phyloP scores from a whole-genome alignment of 2,888 invertebrate genomes.

The Nudaria mundana region DNA sequence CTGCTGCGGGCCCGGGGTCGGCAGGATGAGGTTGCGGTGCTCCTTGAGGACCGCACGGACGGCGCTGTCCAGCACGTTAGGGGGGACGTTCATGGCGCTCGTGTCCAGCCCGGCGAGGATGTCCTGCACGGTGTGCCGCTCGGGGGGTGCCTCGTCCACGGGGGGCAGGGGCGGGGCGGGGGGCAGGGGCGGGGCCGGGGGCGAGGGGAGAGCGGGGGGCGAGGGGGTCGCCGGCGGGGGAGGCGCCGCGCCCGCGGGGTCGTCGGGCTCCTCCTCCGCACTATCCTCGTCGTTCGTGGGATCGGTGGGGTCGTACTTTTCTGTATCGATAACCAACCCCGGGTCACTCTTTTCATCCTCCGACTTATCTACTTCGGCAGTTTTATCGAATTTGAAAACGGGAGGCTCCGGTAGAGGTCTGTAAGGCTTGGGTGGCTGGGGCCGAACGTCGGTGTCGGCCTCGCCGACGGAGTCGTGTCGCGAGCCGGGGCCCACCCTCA shows the following conservation, averaged over 20 bases:
- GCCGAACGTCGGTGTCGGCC: constrained; percentile 9
- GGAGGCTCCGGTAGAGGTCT: constrained; percentile 61
- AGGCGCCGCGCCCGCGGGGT: constrained; percentile 9
- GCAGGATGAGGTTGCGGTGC: constrained; percentile 52
- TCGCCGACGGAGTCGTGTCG: constrained; percentile 26
- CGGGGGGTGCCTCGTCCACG: constrained; percentile 8
- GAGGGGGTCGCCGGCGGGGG: constrained; percentile 5
- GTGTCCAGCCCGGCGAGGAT: constrained; percentile 46
- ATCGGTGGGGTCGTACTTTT: constrained; percentile 81
- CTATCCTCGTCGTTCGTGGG: constrained; percentile 70
- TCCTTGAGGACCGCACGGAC: constrained; percentile 63
- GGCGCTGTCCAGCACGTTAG: constrained; percentile 54
- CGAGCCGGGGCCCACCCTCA: constrained; percentile 48
- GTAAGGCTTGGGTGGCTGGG: constrained; percentile 23
- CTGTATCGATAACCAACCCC: constrained; percentile 81
- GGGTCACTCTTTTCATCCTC: constrained; percentile 80
- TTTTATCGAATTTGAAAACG: constrained; percentile 53
- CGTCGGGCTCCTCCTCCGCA: constrained; percentile 8
- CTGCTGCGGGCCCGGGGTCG: constrained; percentile 34
- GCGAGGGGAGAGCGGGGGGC: constrained; percentile 10
- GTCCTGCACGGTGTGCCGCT: constrained; percentile 30
- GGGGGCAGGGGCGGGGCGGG: constrained; percentile 11
- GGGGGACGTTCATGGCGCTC: constrained; percentile 40
- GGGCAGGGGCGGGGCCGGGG: constrained; percentile 8
- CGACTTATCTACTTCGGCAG: constrained; percentile 55